A percentile compares a stretch with the other conserved stretches of the same genome.
These are phyloP conservation scores for Cettia cetti DNA, from an alignment of 2,113 vertebrate species.

Conservation along the genomic window DNA sequence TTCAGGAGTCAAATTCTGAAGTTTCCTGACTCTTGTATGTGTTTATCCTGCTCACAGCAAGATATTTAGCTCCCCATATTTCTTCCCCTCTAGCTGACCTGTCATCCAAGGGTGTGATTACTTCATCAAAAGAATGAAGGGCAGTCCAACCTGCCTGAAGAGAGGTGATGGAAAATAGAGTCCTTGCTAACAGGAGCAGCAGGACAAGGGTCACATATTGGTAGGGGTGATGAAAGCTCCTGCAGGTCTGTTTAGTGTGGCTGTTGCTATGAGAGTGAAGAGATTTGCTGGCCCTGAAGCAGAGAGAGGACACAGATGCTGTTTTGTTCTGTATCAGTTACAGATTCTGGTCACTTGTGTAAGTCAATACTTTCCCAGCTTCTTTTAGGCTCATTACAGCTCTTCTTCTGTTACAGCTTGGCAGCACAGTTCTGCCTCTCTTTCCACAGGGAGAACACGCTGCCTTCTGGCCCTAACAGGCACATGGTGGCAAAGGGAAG, in stretches of 20 bases:
- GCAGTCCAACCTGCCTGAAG: background rate
- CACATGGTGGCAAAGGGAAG: background rate
- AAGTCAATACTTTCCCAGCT: constrained; percentile 19
- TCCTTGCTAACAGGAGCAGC: background rate
- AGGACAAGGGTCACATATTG: constrained; percentile 11
- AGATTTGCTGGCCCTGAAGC: constrained; percentile 17
- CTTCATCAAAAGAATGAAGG: background rate
- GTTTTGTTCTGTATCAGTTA: constrained; percentile 30
- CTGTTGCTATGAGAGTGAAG: background rate
- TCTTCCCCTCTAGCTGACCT: background rate
- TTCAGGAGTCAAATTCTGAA: background rate
- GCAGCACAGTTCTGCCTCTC: background rate
- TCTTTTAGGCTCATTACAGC: constrained; percentile 12
- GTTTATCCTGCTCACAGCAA: background rate
- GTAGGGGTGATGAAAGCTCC: constrained; percentile 30
- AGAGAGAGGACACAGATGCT: background rate
- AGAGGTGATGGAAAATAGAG: constrained; percentile 29
- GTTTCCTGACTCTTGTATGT: background rate
- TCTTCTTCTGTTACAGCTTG: constrained; percentile 17
- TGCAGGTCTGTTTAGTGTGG: background rate
- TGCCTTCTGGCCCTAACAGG: background rate
- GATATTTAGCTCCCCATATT: background rate
- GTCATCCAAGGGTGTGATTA: background rate
- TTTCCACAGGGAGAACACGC: background rate
- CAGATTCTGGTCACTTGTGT: constrained; percentile 5